phyloP scores from a whole-genome alignment of 1,140 invertebrate species.

The Heterodera schachtii region DNA sequence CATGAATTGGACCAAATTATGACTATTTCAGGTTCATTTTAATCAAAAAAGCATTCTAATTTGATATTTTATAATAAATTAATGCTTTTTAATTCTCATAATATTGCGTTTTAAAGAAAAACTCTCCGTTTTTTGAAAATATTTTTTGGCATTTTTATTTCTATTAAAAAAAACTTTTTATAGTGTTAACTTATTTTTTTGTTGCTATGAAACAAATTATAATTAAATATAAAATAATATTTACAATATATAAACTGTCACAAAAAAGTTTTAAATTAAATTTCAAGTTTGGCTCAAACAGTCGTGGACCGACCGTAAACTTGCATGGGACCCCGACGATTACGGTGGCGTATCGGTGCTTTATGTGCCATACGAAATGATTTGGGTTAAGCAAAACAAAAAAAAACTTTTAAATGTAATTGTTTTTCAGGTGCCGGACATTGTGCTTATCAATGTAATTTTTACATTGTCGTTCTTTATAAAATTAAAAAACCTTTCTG shows the following conservation, averaged over 20 bases:
- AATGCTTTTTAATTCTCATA: too few relatives aligned
- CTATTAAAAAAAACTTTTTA: neutral
- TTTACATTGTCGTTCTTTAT: too few relatives aligned
- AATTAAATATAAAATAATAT: too few relatives aligned
- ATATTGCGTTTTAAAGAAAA: too few relatives aligned
- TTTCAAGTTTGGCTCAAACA: slow-evolving; percentile 91
- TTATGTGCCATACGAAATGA: slow-evolving; percentile 56
- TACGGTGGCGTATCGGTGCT: slow-evolving; percentile 54
- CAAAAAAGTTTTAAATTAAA: too few relatives aligned
- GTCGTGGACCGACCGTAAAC: slow-evolving; percentile 91
- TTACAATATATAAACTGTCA: too few relatives aligned
- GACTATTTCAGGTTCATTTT: slow-evolving; percentile 68
- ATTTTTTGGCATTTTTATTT: neutral
- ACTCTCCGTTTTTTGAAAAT: neutral
- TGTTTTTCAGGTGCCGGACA: slow-evolving; percentile 38
- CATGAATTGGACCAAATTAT: slow-evolving; percentile 85
- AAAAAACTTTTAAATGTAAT: neutral
- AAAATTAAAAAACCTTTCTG: too few relatives aligned
- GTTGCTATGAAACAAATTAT: too few relatives aligned
- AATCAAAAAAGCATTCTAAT: neutral
- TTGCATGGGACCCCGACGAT: slow-evolving; percentile 79
- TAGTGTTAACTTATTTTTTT: neutral
- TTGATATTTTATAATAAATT: neutral
- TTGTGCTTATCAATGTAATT: slow-evolving; percentile 39
- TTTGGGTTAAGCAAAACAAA: slow-evolving; percentile 72